These are phyloP conservation scores for Potamarius usumacintae DNA, from an alignment of 2,113 vertebrate genomes.

Conservation along the genomic window DNA sequence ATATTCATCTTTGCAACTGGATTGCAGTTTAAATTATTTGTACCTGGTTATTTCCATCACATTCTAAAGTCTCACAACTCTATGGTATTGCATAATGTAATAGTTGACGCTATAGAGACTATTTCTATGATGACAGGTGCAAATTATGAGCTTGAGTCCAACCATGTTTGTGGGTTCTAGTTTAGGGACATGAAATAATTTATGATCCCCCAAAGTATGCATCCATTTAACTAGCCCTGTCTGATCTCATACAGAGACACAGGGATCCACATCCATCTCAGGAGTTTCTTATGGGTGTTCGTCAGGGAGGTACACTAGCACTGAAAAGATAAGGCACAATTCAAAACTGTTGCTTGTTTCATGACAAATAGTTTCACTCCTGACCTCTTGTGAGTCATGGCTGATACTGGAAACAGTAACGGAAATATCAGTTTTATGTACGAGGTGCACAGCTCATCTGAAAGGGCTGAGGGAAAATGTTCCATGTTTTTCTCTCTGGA, in stretches of 20 bases:
- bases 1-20: constrained; percentile 40
- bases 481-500: constrained; percentile 65
- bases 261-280: background rate
- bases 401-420: constrained; percentile 62
- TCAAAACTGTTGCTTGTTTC: constrained; percentile 46
- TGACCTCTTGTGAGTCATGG: constrained; percentile 61
- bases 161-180: background rate
- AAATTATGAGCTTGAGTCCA: constrained; percentile 3
- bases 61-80: constrained; percentile 6
- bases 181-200: constrained; percentile 51
- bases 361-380: constrained; percentile 58
- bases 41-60: constrained; percentile 28
- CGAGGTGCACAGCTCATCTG: constrained; percentile 53
- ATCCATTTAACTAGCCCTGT: background rate
- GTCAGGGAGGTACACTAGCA: background rate
- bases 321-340: constrained; percentile 32
- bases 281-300: background rate
- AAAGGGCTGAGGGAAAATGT: constrained; percentile 53
- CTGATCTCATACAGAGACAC: constrained; percentile 21
- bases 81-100: background rate
- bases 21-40: constrained; percentile 31
- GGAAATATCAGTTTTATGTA: constrained; percentile 62
- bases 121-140: constrained; percentile 7
- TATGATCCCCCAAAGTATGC: constrained; percentile 53
- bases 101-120: background rate